These are phyloP conservation scores for Papilio dardanus DNA, from an alignment of 1,140 invertebrate species.

Conservation along the genomic window DNA sequence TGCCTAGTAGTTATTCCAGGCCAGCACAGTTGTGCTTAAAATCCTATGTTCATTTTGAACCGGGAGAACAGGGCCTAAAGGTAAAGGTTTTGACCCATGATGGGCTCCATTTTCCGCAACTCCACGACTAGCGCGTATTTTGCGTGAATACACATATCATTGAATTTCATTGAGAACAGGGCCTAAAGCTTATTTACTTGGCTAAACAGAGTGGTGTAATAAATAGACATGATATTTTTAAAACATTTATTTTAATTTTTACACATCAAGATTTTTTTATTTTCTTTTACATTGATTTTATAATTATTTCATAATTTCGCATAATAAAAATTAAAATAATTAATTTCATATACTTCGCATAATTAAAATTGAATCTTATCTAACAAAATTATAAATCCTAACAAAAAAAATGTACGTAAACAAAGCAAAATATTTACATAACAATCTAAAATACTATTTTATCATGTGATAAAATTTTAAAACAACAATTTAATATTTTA, in stretches of 20 bases:
- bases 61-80: too few relatives aligned
- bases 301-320: conserved; percentile 55
- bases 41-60: too few relatives aligned
- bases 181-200: too few relatives aligned
- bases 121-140: too few relatives aligned
- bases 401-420: conserved; percentile 60
- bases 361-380: conserved; percentile 48
- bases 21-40: too few relatives aligned
- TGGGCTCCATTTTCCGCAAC: too few relatives aligned
- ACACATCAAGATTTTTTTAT: conserved; percentile 70
- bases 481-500: conserved; percentile 60
- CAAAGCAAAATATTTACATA: conserved; percentile 75
- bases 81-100: too few relatives aligned
- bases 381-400: conserved; percentile 54
- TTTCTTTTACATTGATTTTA: conserved; percentile 62
- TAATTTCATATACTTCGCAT: conserved; percentile 43
- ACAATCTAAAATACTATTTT: conserved; percentile 63
- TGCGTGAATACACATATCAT: too few relatives aligned
- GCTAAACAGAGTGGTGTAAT: too few relatives aligned
- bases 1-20: too few relatives aligned
- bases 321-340: conserved; percentile 49
- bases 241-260: conserved; percentile 75
- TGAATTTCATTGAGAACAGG: too few relatives aligned
- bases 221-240: conserved; percentile 33
- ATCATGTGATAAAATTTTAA: conserved; percentile 66